phyloP scores from a whole-genome alignment of 2,797 vertebrate genomes.

The Sphenopsis melanotis region DNA sequence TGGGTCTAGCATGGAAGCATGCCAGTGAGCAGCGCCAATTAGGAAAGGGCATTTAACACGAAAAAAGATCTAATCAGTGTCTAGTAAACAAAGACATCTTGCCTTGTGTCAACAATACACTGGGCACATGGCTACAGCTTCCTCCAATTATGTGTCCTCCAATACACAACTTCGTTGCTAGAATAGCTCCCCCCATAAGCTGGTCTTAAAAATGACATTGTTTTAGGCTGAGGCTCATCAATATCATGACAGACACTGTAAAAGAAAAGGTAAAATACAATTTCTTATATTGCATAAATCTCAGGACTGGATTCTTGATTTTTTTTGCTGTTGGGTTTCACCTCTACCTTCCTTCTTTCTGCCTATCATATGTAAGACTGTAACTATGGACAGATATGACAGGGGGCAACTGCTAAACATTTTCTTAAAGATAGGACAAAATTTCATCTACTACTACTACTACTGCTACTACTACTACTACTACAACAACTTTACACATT shows the following conservation, averaged over 20 bases:
- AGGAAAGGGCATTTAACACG: neutral
- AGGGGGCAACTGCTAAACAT: neutral
- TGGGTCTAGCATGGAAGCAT: neutral
- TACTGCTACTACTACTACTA: neutral
- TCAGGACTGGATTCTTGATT: neutral
- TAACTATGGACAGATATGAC: neutral
- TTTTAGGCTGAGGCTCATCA: neutral
- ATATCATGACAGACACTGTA: neutral
- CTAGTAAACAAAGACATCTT: constrained; percentile 1
- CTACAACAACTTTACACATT: neutral
- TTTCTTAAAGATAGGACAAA: neutral
- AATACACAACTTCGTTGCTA: neutral
- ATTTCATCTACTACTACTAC: neutral
- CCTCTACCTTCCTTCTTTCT: neutral
- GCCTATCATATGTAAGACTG: neutral
- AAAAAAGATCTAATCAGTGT: neutral
- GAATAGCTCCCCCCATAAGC: neutral
- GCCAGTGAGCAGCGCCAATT: neutral
- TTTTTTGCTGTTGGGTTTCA: neutral
- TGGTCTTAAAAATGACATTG: neutral
- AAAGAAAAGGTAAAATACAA: neutral
- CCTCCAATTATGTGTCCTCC: neutral
- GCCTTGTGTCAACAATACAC: neutral
- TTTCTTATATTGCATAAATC: neutral
- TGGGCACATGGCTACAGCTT: neutral